Evolutionary conservation across 2,113 vertebrate genomes (phyloP).

Genomic region (Rafetus swinhoei): DNA sequence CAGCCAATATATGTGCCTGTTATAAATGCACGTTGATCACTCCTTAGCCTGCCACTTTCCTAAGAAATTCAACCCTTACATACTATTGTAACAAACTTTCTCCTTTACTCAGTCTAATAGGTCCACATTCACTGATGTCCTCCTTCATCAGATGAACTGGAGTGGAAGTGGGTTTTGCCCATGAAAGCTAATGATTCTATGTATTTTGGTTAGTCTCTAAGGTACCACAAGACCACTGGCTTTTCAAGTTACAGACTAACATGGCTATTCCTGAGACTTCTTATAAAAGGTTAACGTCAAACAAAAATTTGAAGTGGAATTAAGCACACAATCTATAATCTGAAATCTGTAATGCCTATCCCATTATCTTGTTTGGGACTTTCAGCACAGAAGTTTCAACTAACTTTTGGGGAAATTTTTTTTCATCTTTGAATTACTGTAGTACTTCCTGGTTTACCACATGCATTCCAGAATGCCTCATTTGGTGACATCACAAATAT

Average conservation of each 20-base stretch:
- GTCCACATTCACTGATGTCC: not conserved
- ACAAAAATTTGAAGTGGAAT: not conserved
- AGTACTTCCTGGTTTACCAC: not conserved
- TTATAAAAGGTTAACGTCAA: not conserved
- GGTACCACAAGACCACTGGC: no score
- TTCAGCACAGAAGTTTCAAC: not conserved
- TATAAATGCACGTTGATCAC: not conserved
- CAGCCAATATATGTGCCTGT: not conserved
- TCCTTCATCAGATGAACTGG: not conserved
- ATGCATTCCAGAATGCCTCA: not conserved
- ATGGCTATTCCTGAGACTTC: no score
- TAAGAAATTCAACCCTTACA: not conserved
- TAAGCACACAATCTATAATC: not conserved
- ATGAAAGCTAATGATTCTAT: no score
- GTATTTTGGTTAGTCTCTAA: no score
- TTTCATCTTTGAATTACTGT: not conserved
- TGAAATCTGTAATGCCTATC: not conserved
- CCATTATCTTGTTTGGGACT: not conserved
- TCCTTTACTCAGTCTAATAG: not conserved
- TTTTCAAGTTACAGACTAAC: no score
- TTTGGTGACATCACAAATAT: not conserved
- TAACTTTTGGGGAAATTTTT: not conserved
- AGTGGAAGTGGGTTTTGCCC: no score
- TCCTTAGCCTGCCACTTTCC: not conserved
- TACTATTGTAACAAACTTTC: not conserved